Percentiles rank a stretch among this genome's conserved stretches.
These are phyloP conservation scores for Microcebus jonahi DNA, from an alignment of 2,113 vertebrate species.

Conservation along the genomic window DNA sequence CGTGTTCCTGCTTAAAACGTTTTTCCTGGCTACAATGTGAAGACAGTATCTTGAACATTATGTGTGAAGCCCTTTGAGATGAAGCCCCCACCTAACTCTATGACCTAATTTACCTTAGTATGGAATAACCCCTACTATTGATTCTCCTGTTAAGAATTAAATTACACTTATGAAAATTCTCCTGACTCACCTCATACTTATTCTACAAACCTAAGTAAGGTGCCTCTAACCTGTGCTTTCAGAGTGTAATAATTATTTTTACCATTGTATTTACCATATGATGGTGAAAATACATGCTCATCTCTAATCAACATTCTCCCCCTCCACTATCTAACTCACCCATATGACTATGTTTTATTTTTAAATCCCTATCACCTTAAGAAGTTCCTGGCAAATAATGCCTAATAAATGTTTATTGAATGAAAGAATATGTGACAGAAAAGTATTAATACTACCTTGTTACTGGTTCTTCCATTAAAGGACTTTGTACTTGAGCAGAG, in stretches of 20 bases:
- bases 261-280: background rate
- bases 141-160: background rate
- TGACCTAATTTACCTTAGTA: background rate
- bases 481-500: background rate
- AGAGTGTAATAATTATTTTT: background rate
- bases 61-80: background rate
- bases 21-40: background rate
- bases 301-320: background rate
- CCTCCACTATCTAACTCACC: background rate
- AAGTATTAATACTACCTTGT: background rate
- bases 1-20: background rate
- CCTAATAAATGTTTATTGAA: background rate
- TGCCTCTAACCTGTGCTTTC: background rate
- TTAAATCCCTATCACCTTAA: background rate
- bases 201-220: background rate
- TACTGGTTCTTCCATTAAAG: background rate
- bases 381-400: background rate
- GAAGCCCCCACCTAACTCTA: background rate
- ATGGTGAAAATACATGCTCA: background rate
- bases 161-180: background rate
- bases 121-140: background rate
- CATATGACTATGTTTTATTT: too few relatives aligned
- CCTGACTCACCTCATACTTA: background rate
- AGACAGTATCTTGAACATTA: background rate
- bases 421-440: background rate